Conservation (phyloP, 2,797 vertebrate genomes). For the Molossus molossus region DNA sequence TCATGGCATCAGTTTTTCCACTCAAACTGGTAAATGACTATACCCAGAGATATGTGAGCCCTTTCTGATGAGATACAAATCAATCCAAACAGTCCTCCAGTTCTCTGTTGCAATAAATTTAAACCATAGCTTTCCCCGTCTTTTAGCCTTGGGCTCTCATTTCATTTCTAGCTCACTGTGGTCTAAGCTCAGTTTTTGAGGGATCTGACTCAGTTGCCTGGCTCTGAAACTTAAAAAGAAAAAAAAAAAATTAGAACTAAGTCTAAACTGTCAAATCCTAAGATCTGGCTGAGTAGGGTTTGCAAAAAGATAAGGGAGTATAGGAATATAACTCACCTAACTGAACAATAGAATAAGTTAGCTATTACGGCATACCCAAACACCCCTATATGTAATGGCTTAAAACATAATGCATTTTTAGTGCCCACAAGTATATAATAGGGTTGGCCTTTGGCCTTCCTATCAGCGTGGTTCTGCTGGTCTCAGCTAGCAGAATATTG, state of each 20-base stretch:
- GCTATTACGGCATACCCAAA: background rate
- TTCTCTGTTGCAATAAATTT: conserved; percentile 58
- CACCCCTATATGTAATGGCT: background rate
- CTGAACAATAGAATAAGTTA: background rate
- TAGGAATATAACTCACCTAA: background rate
- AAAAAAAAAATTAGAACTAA: background rate
- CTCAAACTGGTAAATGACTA: conserved; percentile 66
- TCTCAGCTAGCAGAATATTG: background rate
- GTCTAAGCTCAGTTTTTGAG: conserved; percentile 58
- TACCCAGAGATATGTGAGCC: conserved; percentile 38
- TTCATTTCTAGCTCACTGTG: conserved; percentile 58
- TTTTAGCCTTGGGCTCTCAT: conserved; percentile 58
- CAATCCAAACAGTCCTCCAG: conserved; percentile 54
- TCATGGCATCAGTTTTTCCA: conserved; percentile 69
- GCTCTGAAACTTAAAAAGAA: conserved; percentile 34
- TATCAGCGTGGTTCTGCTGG: background rate
- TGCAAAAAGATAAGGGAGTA: background rate
- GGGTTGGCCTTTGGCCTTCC: background rate
- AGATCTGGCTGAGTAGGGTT: conserved; percentile 8
- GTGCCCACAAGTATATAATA: background rate
- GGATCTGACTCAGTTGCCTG: conserved; percentile 34
- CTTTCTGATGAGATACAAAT: conserved; percentile 74
- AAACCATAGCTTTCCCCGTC: conserved; percentile 33
- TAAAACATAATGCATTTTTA: conserved; percentile 3
- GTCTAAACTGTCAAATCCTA: background rate